A percentile compares a stretch with the other conserved stretches of the same genome.
Conservation (phyloP, 2,797 vertebrate genomes). For the Myotis findleyi region DNA sequence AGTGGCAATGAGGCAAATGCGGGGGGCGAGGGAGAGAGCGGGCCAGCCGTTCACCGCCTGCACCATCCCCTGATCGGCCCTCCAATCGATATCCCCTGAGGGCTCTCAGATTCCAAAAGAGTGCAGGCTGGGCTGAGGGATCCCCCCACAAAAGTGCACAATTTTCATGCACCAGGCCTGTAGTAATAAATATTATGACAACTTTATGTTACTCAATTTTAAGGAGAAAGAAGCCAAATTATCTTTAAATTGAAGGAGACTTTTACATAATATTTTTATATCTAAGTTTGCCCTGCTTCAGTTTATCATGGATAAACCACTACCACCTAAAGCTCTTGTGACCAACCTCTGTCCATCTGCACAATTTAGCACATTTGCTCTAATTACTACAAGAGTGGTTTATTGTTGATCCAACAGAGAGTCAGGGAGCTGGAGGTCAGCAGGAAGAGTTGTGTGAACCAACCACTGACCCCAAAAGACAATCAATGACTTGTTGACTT, state of each 20-base stretch:
- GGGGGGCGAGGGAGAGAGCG: no score
- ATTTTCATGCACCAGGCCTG: no score
- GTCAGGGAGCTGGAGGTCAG: conserved; percentile 80
- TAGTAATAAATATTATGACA: not conserved
- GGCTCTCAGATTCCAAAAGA: accelerated
- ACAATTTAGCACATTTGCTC: conserved; percentile 82
- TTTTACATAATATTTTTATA: not conserved
- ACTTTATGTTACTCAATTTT: not conserved
- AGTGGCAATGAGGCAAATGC: accelerated
- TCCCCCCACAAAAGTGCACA: no score
- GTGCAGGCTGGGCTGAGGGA: no score
- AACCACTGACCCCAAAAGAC: conserved; percentile 84
- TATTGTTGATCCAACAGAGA: conserved; percentile 89
- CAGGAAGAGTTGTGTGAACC: conserved; percentile 82
- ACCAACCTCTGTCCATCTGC: conserved; percentile 75
- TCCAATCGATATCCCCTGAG: no score
- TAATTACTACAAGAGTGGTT: conserved; percentile 85
- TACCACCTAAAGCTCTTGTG: conserved; percentile 70
- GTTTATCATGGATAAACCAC: not conserved
- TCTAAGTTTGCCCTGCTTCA: not conserved
- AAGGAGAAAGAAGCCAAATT: not conserved
- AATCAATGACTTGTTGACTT: conserved; percentile 79
- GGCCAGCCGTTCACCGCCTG: no score
- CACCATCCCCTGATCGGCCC: no score
- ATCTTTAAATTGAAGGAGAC: not conserved